A percentile compares a stretch with the other conserved stretches of the same genome.
phyloP scores from a whole-genome alignment of 1,140 invertebrate species.

The Drosophila sturtevanti region DNA sequence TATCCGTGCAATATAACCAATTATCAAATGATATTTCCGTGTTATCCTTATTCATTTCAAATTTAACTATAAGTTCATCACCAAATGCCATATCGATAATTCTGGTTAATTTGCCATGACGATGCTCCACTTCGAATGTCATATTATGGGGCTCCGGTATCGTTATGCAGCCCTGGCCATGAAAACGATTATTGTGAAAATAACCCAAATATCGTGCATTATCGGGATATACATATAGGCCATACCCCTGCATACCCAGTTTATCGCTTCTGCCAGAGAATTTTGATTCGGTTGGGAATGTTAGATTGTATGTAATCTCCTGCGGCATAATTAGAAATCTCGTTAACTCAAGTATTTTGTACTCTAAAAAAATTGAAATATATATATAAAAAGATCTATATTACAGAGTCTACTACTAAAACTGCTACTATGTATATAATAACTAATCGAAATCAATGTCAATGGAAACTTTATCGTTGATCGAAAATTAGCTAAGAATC shows the following conservation, averaged over 20 bases:
- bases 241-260: constrained; percentile 58
- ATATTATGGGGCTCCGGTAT: constrained; percentile 21
- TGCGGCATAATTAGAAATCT: background rate
- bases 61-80: constrained; percentile 44
- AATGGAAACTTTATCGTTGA: too few species aligned
- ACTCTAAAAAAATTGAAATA: background rate
- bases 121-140: constrained; percentile 44
- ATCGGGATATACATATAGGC: constrained; percentile 57
- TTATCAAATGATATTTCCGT: constrained; percentile 15
- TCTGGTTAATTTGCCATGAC: constrained; percentile 33
- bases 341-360: background rate
- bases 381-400: background rate
- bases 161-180: constrained; percentile 50
- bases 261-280: constrained; percentile 31
- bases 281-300: constrained; percentile 33
- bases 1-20: constrained; percentile 47
- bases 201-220: constrained; percentile 49
- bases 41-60: background rate
- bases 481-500: too few species aligned
- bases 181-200: constrained; percentile 52
- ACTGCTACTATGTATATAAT: too few species aligned
- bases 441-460: too few species aligned
- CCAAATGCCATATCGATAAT: constrained; percentile 50
- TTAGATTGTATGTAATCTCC: background rate
- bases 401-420: background rate